Evolutionary conservation across 2,113 vertebrate genomes (phyloP), one percentile per base, ranked within the genome.

Genomic region (Rhea americana): DNA sequence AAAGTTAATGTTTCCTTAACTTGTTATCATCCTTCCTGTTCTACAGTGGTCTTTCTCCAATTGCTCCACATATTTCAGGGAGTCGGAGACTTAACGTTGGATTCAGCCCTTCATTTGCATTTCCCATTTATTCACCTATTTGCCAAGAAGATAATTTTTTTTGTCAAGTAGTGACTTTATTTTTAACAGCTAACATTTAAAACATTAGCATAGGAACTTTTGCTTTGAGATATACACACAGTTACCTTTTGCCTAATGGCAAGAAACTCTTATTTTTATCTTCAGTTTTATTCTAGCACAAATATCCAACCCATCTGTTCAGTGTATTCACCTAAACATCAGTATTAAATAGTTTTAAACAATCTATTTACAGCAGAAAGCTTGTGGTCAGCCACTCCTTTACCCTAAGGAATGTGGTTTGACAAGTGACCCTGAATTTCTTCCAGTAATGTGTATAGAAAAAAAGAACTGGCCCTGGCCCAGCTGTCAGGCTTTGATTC

Each of bases 401-500:
- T 72, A 51, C 71, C 41, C 47, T 43, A 28, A 81, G 56, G 67
- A 96, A 47, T n/a, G 24, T 24, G 78, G 39, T 37, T 86, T 91
- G 70, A 96, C 76, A 93, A 94, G 91, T 91, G 76, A 93, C 91
- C 91, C 79, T 93, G 82, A 96, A 91, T 94, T 92, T 95, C 87
- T 95, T 83, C 76, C 74, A 92, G 32, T 90, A 94, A 84, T 4
- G 1, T 62, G 67, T 55, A 82, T 8, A 80, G 35, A 85, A 70
- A 82, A 91, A 95, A 91, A 78, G 82, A 85, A 67, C 56, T 94
- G 87, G 66, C 89, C 61, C 41, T 48, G 94, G 51, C 71, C 47
- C 90, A 92, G 63, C 82, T 96, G 94, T 93, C 96, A 48, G 72
- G 62, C 24, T 96, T 94, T 96, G 94, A 97, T 95, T 93, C 94